Percentiles rank a stretch among this genome's conserved stretches.
These are phyloP conservation scores for Microdon myrmicae DNA, from an alignment of 2,888 invertebrate genomes.

Conservation along the genomic window DNA sequence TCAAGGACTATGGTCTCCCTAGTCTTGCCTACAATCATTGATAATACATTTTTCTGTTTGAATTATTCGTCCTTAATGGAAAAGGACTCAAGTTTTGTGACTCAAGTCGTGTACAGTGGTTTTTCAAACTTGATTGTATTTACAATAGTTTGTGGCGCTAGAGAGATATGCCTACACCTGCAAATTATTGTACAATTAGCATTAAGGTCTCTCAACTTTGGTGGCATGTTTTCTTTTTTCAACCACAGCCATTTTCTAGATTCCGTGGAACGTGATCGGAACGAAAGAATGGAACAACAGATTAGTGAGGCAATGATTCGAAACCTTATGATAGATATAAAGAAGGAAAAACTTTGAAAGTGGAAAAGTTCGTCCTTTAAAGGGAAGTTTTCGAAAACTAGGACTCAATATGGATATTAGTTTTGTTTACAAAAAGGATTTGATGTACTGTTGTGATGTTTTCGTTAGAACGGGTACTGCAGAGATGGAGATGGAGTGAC, in stretches of 20 bases:
- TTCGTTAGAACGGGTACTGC: no score
- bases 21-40: background rate
- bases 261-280: no score
- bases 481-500: no score
- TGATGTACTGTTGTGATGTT: no score
- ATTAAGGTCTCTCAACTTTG: constrained; percentile 24
- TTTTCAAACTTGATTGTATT: constrained; percentile 14
- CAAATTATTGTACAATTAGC: constrained; percentile 39
- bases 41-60: constrained; percentile 10
- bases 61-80: constrained; percentile 18
- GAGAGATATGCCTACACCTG: constrained; percentile 26
- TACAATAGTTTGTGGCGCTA: constrained; percentile 9
- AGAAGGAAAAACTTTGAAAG: no score
- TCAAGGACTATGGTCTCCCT: constrained; percentile 32
- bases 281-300: constrained; percentile 22
- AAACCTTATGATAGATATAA: no score
- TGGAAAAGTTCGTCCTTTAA: no score
- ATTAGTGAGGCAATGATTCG: constrained; percentile 37
- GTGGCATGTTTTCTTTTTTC: constrained; percentile 8
- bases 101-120: constrained; percentile 32
- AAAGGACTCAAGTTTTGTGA: constrained; percentile 42
- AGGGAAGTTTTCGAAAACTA: no score
- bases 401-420: no score
- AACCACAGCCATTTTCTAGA: constrained; percentile 19
- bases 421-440: no score